Percentiles rank a stretch among this genome's conserved stretches.
phyloP scores from a whole-genome alignment of 2,888 invertebrate species.

The Spodoptera exigua region DNA sequence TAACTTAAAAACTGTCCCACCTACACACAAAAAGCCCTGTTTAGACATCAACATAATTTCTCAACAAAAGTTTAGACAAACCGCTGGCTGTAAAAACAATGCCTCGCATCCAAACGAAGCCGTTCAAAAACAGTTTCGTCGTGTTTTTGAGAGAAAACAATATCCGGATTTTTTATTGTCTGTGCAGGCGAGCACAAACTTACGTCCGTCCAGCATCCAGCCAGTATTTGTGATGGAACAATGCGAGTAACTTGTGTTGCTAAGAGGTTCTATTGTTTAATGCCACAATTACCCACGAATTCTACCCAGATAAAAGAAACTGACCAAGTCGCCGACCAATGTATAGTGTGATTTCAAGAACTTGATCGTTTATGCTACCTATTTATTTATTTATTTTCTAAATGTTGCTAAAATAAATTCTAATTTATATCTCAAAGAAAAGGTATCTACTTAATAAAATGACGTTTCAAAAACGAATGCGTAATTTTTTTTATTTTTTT shows the following conservation, averaged over 20 bases:
- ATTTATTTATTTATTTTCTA: too few species aligned
- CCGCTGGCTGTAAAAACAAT: conserved; percentile 38
- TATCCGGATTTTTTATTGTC: conserved; percentile 62
- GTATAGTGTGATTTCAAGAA: conserved; percentile 35
- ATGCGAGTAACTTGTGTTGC: conserved; percentile 76
- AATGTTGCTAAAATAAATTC: too few species aligned
- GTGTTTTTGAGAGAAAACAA: conserved; percentile 58
- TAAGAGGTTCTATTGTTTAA: conserved; percentile 89
- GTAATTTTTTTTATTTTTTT: too few species aligned
- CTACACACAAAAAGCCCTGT: conserved; percentile 4
- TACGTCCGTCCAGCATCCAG: conserved; percentile 57
- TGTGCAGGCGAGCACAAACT: conserved; percentile 55
- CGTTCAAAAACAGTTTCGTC: conserved; percentile 59
- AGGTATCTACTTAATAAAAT: too few species aligned
- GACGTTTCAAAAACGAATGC: too few species aligned
- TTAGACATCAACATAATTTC: conserved; percentile 38
- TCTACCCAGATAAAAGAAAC: conserved; percentile 84
- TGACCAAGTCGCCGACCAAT: conserved; percentile 81
- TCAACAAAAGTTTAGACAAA: conserved; percentile 49
- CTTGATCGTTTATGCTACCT: conserved; percentile 75
- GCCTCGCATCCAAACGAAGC: conserved; percentile 54
- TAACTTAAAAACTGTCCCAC: too few species aligned
- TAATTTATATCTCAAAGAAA: too few species aligned
- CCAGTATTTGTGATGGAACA: conserved; percentile 67
- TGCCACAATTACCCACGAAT: conserved; percentile 86